Evolutionary conservation across 2,888 invertebrate genomes (phyloP), one percentile per base, ranked within the genome.

Genomic region (Drymonia ruficornis): DNA sequence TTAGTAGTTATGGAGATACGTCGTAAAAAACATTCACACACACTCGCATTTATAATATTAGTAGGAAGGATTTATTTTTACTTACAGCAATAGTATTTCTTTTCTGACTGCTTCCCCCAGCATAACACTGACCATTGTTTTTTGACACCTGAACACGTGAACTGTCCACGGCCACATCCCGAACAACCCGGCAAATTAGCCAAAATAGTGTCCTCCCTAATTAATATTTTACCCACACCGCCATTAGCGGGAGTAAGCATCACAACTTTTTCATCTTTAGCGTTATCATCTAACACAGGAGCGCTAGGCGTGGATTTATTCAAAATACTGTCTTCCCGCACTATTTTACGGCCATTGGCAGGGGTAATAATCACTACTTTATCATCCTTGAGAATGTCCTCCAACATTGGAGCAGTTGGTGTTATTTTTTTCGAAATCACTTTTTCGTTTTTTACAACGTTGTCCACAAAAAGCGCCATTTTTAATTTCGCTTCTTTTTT

Each of bases 61-160:
- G 23, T 23, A 23, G 23, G 23, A 23, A 4, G 23, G n/a, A n/a
- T n/a, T 23, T 5, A 23, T 23, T 23, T 2, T 11, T 31, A 90
- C 91, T 90, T 63, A 92, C 92, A 70, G 23, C 81, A 83, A 57
- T 91, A 91, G 65, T 91, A 89, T 63, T 85, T 87, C 62, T 83
- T 86, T 23, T 86, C 88, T 0, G 87, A 79, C 28, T 86, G 81
- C 49, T 82, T 71, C 0, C 92, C 92, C 92, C 92, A 92, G 56
- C 92, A 92, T 1, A 92, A 56, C 15, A 83, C 86, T 0, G 89
- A 86, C 89, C 90, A 91, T 60, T 89, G 84, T 3, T 79, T 83
- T 51, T 86, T 84, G 0, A 87, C 85, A 2, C 86, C 86, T 0
- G 80, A 73, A 71, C 92, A 92, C 0, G 86, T 78, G 23, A 91